These are phyloP conservation scores for Ramazzottius varieornatus DNA, from an alignment of 2,888 invertebrate species.

Conservation along the genomic window DNA sequence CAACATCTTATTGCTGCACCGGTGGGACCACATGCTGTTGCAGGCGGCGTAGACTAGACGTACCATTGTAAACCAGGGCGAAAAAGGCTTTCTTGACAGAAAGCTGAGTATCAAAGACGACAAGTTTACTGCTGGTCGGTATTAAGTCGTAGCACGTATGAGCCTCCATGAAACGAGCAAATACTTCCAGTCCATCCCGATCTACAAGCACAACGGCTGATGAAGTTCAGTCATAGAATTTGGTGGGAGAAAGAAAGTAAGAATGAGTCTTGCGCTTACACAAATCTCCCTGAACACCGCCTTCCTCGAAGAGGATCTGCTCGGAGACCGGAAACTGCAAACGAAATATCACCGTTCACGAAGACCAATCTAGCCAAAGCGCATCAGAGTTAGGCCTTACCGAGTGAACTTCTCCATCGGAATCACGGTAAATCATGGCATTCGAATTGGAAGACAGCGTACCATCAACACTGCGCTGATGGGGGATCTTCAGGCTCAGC, in stretches of 20 bases:
- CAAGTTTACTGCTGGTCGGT: conserved; percentile 92
- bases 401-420: conserved; percentile 2
- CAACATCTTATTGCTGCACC: too few species aligned
- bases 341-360: too few species aligned
- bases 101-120: conserved; percentile 93
- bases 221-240: too few species aligned
- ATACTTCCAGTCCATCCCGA: conserved; percentile 86
- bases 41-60: conserved; percentile 91
- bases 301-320: neutral
- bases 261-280: neutral
- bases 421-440: neutral
- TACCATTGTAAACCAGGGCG: conserved; percentile 90
- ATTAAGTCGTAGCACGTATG: conserved; percentile 99
- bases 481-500: neutral
- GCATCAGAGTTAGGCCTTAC: neutral
- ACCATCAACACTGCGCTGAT: neutral
- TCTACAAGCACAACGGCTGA: too few species aligned
- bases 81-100: conserved; percentile 96
- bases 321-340: neutral
- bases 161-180: conserved; percentile 95
- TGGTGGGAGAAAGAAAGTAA: neutral
- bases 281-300: neutral
- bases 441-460: neutral
- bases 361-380: too few species aligned
- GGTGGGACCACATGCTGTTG: conserved; percentile 64